These are phyloP conservation scores for Solea solea DNA, from an alignment of 2,113 vertebrate species.

Conservation along the genomic window DNA sequence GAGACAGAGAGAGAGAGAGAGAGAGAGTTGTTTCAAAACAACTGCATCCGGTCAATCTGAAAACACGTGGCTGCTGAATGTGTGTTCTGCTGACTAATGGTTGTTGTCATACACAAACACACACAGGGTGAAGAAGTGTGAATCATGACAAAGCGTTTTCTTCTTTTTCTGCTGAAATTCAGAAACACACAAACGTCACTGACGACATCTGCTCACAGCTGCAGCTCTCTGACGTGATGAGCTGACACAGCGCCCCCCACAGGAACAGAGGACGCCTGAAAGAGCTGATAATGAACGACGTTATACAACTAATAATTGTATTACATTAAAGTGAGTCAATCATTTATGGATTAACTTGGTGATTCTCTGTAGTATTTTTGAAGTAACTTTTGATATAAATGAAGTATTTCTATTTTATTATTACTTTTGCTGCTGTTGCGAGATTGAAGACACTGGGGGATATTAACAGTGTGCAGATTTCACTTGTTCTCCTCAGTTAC, in stretches of 20 bases:
- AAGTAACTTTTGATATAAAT: too few species aligned
- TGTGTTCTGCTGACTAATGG: conserved; percentile 27
- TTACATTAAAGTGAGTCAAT: too few species aligned
- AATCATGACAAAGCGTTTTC: conserved; percentile 45
- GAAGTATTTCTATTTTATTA: too few species aligned
- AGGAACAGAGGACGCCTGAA: neutral
- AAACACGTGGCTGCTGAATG: neutral
- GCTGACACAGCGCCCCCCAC: conserved; percentile 35
- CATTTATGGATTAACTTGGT: too few species aligned
- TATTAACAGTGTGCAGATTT: too few species aligned
- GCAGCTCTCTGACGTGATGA: neutral
- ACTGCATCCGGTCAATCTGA: conserved; percentile 36
- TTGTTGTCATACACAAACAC: neutral
- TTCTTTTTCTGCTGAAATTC: conserved; percentile 8
- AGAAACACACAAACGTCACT: conserved; percentile 1
- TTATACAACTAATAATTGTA: too few species aligned
- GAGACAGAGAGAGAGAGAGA: neutral
- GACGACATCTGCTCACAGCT: neutral
- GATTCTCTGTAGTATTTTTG: too few species aligned
- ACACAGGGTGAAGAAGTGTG: too few species aligned
- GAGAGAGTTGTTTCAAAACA: conserved; percentile 39
- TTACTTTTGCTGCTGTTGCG: too few species aligned
- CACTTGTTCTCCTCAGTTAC: too few species aligned
- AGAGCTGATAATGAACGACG: too few species aligned
- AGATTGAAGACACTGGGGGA: too few species aligned